phyloP scores from a whole-genome alignment of 2,797 vertebrate genomes.

The Cyclopterus lumpus region DNA sequence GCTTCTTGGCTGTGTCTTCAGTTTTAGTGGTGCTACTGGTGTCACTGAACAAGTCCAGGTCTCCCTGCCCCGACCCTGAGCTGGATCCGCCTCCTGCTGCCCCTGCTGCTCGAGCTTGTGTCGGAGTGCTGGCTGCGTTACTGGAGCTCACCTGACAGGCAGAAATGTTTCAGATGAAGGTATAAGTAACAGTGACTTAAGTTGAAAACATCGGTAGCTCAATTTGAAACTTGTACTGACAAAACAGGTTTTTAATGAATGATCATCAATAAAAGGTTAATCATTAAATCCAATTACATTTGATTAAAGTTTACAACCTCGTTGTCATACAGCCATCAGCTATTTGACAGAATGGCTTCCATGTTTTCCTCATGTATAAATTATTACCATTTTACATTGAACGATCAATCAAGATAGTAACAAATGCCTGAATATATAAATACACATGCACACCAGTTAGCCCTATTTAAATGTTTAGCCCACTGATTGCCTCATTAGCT shows the following conservation, averaged over 20 bases:
- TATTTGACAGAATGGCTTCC: background rate
- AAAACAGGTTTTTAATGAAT: background rate
- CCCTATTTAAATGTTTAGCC: background rate
- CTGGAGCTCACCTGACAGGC: slow-evolving; percentile 85
- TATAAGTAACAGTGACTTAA: background rate
- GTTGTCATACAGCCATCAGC: background rate
- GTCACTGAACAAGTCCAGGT: slow-evolving; percentile 96
- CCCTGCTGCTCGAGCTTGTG: slow-evolving; percentile 78
- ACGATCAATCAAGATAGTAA: too few species aligned
- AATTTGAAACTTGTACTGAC: background rate
- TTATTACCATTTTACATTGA: too few species aligned
- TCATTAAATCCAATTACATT: background rate
- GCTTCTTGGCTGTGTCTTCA: slow-evolving; percentile 93
- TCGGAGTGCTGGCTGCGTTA: slow-evolving; percentile 76
- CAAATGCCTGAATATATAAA: too few species aligned
- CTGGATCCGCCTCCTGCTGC: slow-evolving; percentile 74
- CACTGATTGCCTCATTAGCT: slow-evolving; percentile 3
- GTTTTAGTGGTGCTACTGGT: slow-evolving; percentile 86
- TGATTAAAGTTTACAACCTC: background rate
- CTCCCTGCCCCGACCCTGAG: slow-evolving; percentile 83
- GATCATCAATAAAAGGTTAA: background rate
- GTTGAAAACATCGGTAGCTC: background rate
- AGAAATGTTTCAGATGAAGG: background rate
- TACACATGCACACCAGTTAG: background rate
- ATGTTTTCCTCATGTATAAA: background rate